Evolutionary conservation across 2,797 vertebrate species (phyloP).

Genomic region (Euphonia xanthogaster): DNA sequence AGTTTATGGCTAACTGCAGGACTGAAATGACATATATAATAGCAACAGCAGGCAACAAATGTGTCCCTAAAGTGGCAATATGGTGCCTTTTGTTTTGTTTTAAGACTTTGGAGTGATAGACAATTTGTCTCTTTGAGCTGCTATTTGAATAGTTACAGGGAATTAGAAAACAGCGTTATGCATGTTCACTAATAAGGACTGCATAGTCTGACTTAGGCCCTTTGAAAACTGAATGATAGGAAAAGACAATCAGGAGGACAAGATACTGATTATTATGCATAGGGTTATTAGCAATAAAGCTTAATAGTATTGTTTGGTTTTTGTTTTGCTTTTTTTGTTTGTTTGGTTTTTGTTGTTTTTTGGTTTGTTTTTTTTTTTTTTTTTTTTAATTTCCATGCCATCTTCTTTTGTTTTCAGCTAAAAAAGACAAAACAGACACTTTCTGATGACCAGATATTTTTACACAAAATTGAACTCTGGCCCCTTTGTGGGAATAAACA

Average conservation of each 20-base stretch:
- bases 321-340: no score
- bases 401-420: not conserved
- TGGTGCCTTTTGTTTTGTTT: conserved; percentile 83
- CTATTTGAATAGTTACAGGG: conserved; percentile 78
- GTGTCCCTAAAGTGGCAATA: conserved; percentile 82
- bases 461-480: conserved; percentile 33
- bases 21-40: conserved; percentile 83
- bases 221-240: conserved; percentile 1
- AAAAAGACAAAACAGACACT: not conserved
- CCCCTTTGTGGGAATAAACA: conserved; percentile 49
- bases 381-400: not conserved
- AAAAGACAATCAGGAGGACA: conserved; percentile 5
- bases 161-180: conserved; percentile 72
- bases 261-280: not conserved
- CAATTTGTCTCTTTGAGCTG: conserved; percentile 75
- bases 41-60: conserved; percentile 83
- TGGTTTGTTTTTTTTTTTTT: no score
- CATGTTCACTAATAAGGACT: conserved; percentile 58
- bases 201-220: not conserved
- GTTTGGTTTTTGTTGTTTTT: not conserved
- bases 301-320: not conserved
- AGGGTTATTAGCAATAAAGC: not conserved
- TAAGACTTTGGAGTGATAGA: conserved; percentile 76
- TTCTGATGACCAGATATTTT: not conserved
- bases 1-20: conserved; percentile 82